Evolutionary conservation across 2,113 vertebrate species (phyloP), one percentile per base, ranked within the genome.

Genomic region (Argyrosomus japonicus): DNA sequence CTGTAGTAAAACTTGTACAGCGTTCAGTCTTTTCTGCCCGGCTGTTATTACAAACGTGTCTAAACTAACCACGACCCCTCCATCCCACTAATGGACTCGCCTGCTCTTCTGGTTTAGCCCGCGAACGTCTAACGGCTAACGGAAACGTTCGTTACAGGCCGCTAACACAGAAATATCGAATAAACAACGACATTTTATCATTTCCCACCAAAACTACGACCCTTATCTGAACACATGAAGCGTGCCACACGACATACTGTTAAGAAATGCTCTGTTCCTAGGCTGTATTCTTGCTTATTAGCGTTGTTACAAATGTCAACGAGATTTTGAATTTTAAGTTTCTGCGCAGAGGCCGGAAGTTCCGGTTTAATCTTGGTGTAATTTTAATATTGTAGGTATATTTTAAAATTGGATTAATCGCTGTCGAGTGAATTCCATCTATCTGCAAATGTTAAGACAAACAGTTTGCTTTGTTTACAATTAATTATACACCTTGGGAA

Each of bases 401-500:
- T 36, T 36, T 36, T 36, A 36, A 40, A 40, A 9, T 40, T 9
- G 36, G 36, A 40, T 40, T 40, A 17, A 10, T 53, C 10, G 12
- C 58, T 58, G 3, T 45, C 19, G n/a, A 57, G 15, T 67, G 47
- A 57, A 75, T 77, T 29, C 32, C 19, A 63, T 18, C 15, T 19
- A 29, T 67, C 3, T 70, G 25, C 11, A 50, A 40, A 47, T 54
- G 13, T 74, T 60, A 17, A 45, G 4, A 23, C 36, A 36, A 68
- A 19, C 8, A 18, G 5, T 36, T 36, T 36, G 3, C 5, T 2
- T 15, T 21, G 27, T 45, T 60, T 72, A 13, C 54, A 18, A 63
- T 54, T 25, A 60, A 29, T 68, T 72, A 1, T 18, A 21, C 17
- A 62, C 32, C 72, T 58, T 75, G 25, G 58, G 45, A 32, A 74